Evolutionary conservation across 2,113 vertebrate species (phyloP), one percentile per base, ranked within the genome.

Genomic region (Dolichallabes microphthalmus): DNA sequence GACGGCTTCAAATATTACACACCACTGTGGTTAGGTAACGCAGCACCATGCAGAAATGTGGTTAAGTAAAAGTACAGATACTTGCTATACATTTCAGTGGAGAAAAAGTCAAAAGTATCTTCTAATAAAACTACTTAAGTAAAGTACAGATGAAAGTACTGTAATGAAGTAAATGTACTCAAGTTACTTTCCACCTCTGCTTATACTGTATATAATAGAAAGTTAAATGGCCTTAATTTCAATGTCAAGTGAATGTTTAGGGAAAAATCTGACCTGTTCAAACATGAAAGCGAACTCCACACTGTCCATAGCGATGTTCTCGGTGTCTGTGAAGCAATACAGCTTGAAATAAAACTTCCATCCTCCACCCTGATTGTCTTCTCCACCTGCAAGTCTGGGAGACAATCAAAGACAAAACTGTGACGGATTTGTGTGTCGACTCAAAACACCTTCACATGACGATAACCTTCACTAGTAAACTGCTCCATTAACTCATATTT

Each of bases 261-360:
- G 39, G 35, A n/a, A 20, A 11, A 68, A 57, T 55, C 64, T 35
- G 9, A 99, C 98, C 97, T 99, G 97, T 63, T 99, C 98, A 89
- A 99, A 99, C 96, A 99, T 99, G 92, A 99, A 99, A 0, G 97
- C 98, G 13, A 98, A 99, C 92, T 99, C 98, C 92, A 99, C 97
- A 0, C 98, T 97, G 89, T 99, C 97, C 90, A 94, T 95, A 20
- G 97, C 96, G 81, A 99, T 97, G 0, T 92, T 96, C 86, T 98
- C 96, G 0, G 96, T 97, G 92, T 99, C 98, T 90, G 98, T 80
- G 94, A 99, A 99, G 91, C 98, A 99, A 93, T 99, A 99, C 25
- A 99, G 97, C 85, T 99, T 99, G 92, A 99, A 99, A 92, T 99
- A 99, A 90, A 99, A 97, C 89, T 95, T 98, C 97, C 98, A 99